Percentiles rank a stretch among this genome's conserved stretches.
phyloP scores from a whole-genome alignment of 2,113 vertebrate genomes.

The Engystomops pustulosus region DNA sequence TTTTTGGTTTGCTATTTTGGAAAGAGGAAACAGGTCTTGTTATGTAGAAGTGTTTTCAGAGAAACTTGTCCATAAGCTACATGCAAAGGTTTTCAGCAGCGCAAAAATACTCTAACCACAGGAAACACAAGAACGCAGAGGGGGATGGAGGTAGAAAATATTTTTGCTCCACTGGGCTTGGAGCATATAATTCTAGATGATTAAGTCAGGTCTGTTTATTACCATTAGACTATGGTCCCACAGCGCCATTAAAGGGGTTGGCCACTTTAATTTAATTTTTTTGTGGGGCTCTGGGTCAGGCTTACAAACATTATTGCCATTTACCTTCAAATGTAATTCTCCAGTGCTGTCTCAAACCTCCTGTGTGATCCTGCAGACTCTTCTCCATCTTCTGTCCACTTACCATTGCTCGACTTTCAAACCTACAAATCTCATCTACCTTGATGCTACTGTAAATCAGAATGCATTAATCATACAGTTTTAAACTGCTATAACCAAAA shows the following conservation, averaged over 20 bases:
- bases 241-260: not conserved
- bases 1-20: conserved; percentile 42
- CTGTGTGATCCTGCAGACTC: no score
- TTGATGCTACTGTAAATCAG: no score
- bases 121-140: conserved; percentile 23
- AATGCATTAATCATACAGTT: no score
- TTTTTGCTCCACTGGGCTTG: not conserved
- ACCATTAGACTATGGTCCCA: not conserved
- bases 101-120: conserved; percentile 37
- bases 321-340: no score
- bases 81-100: not conserved
- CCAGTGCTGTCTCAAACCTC: no score
- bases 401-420: no score
- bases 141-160: not conserved
- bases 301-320: no score
- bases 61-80: conserved; percentile 5
- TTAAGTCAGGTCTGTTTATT: not conserved
- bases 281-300: no score
- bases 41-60: conserved; percentile 50
- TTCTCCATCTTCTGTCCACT: no score
- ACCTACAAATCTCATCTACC: no score
- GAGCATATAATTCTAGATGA: not conserved
- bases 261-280: no score
- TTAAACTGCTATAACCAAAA: no score
- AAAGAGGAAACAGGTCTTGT: conserved; percentile 47